Conservation (phyloP, 2,888 invertebrate genomes). For the Drosophila mercatorum region DNA sequence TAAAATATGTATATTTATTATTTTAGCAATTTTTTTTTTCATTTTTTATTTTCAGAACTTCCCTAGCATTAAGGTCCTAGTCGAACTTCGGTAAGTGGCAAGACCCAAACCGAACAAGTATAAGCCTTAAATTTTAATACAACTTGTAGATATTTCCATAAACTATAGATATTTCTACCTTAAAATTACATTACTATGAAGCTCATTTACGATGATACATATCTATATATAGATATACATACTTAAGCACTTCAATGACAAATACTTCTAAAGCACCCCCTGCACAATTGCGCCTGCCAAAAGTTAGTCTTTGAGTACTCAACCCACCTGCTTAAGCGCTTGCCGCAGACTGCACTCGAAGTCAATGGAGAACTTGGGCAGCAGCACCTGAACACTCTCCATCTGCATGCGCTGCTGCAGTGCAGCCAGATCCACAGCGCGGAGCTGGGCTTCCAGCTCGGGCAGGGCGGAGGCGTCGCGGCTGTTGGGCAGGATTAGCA, state of each 20-base stretch:
- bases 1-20: too few relatives aligned
- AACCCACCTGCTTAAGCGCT: slow-evolving; percentile 67
- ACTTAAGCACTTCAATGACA: not conserved
- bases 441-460: slow-evolving; percentile 87
- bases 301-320: not conserved
- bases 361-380: slow-evolving; percentile 94
- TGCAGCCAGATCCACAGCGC: slow-evolving; percentile 86
- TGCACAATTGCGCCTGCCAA: not conserved
- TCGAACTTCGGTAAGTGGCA: too few relatives aligned
- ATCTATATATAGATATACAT: too few relatives aligned
- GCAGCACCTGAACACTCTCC: slow-evolving; percentile 87
- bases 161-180: too few relatives aligned
- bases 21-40: too few relatives aligned
- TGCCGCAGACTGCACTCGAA: slow-evolving; percentile 88
- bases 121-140: too few relatives aligned
- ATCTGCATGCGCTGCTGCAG: slow-evolving; percentile 85
- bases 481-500: slow-evolving; percentile 90
- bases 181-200: too few relatives aligned
- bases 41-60: too few relatives aligned
- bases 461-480: slow-evolving; percentile 87
- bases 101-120: too few relatives aligned
- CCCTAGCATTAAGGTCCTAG: too few relatives aligned
- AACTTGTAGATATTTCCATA: too few relatives aligned
- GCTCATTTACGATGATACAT: too few relatives aligned
- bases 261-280: not conserved